Conservation (phyloP, 2,113 vertebrate genomes). For the Cariama cristata region DNA sequence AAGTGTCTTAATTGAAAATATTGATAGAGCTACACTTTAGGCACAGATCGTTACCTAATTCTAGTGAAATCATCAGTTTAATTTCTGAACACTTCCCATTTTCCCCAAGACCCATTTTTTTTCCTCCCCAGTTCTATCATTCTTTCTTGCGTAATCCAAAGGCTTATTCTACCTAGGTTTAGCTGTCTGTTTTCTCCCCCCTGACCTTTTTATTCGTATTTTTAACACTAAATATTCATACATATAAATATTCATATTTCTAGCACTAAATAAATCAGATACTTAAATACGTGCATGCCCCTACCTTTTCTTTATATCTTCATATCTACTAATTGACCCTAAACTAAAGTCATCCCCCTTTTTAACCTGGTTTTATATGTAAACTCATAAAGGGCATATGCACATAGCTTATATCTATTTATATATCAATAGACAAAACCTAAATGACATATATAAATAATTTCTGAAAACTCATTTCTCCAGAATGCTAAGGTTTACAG, state of each 20-base stretch:
- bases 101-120: not conserved
- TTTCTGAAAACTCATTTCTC: not conserved
- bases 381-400: not conserved
- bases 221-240: not conserved
- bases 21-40: constrained; percentile 3
- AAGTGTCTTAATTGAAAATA: constrained; percentile 53
- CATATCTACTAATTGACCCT: not conserved
- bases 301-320: not conserved
- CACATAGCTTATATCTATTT: not conserved
- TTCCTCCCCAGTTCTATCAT: not conserved
- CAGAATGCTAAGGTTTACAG: not conserved
- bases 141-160: not conserved
- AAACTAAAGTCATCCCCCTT: not conserved
- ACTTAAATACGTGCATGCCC: not conserved
- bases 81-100: not conserved
- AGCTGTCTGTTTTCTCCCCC: not conserved
- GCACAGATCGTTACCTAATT: not conserved
- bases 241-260: not conserved
- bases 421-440: not conserved
- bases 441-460: not conserved
- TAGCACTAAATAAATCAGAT: not conserved
- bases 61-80: not conserved
- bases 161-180: not conserved
- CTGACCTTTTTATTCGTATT: not conserved
- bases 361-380: not conserved